phyloP scores from a whole-genome alignment of 2,888 invertebrate species.

The Agonopterix heracliana region DNA sequence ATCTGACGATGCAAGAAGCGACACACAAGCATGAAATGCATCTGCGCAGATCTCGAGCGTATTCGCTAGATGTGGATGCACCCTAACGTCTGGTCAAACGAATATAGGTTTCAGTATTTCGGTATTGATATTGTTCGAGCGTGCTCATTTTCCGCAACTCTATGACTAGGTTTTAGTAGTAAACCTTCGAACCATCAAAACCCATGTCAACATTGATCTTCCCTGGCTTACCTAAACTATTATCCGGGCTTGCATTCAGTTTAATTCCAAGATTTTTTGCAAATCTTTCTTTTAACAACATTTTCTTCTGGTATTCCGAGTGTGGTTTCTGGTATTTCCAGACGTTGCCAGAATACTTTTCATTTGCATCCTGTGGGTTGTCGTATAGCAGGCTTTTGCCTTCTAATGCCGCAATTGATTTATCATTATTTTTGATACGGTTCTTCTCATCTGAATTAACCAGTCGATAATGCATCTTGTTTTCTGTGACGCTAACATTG shows the following conservation, averaged over 20 bases:
- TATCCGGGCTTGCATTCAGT: slow-evolving; percentile 34
- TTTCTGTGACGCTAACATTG: slow-evolving; percentile 32
- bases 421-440: slow-evolving; percentile 61
- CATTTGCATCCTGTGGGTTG: slow-evolving; percentile 28
- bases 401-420: slow-evolving; percentile 60
- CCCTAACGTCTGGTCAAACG: too few species aligned
- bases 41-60: too few species aligned
- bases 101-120: too few species aligned
- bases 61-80: too few species aligned
- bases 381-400: slow-evolving; percentile 58
- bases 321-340: slow-evolving; percentile 49
- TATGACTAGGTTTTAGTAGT: too few species aligned
- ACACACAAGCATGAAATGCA: too few species aligned
- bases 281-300: slow-evolving; percentile 52
- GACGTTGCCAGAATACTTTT: slow-evolving; percentile 41
- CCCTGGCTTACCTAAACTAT: slow-evolving; percentile 36
- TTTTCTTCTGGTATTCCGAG: slow-evolving; percentile 41
- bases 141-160: too few species aligned
- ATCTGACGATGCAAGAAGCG: too few species aligned
- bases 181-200: too few species aligned
- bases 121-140: too few species aligned
- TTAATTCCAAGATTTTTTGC: slow-evolving; percentile 44
- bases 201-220: too few species aligned
- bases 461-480: slow-evolving; percentile 44
- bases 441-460: slow-evolving; percentile 49